Conservation (phyloP, 2,113 vertebrate species). For the Corythaeola cristata region DNA sequence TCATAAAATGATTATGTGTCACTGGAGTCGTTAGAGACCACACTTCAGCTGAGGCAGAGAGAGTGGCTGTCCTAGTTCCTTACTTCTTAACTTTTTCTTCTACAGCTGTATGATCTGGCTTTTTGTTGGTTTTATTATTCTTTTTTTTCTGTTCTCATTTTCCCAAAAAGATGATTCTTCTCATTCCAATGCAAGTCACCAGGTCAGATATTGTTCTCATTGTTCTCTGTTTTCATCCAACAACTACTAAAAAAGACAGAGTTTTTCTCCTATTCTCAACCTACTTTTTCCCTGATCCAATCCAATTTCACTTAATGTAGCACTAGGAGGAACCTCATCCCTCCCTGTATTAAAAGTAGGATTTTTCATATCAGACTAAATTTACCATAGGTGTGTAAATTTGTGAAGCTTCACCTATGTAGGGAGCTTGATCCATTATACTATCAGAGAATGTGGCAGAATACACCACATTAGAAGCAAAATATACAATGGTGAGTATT, state of each 20-base stretch:
- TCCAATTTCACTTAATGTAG: neutral
- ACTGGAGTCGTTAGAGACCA: neutral
- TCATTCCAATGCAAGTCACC: neutral
- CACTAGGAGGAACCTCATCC: neutral
- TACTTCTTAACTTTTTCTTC: neutral
- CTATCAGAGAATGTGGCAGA: neutral
- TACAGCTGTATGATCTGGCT: neutral
- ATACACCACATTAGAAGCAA: neutral
- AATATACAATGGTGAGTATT: neutral
- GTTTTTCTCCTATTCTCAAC: neutral
- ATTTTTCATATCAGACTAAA: neutral
- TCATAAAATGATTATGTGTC: conserved; percentile 16
- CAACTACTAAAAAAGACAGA: neutral
- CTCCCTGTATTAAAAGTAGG: neutral
- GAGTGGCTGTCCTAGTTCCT: neutral
- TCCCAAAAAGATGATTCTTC: neutral
- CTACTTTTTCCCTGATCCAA: neutral
- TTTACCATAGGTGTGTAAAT: neutral
- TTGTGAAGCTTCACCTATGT: neutral
- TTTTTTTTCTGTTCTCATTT: neutral
- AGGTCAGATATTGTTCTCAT: neutral
- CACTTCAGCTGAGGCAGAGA: neutral
- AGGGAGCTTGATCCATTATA: neutral
- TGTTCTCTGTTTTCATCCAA: neutral
- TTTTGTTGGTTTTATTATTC: neutral